These are phyloP conservation scores for Lagopus leucura DNA, from an alignment of 2,113 vertebrate species.

Conservation along the genomic window DNA sequence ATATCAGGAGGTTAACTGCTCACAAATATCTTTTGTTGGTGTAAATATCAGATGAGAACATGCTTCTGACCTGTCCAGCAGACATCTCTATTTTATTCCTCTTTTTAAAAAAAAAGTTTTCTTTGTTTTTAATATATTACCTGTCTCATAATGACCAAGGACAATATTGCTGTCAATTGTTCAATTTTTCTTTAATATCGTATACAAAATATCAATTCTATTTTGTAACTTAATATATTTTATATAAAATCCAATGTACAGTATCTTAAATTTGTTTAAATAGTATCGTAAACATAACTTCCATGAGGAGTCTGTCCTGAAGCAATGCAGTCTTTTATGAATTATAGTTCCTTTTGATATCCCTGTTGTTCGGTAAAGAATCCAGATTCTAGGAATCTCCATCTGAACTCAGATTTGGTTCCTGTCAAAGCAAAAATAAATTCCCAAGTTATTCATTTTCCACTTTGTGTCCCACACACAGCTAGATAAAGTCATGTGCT, in stretches of 20 bases:
- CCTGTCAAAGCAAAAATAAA: background rate
- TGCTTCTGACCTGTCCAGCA: background rate
- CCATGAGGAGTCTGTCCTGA: slow-evolving; percentile 41
- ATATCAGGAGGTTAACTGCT: background rate
- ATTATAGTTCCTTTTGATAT: slow-evolving; percentile 38
- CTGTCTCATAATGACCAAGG: slow-evolving; percentile 34
- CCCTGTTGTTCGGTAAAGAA: slow-evolving; percentile 15
- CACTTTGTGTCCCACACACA: background rate
- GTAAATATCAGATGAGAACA: background rate
- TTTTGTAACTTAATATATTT: slow-evolving; percentile 65
- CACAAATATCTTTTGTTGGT: background rate
- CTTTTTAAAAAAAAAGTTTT: background rate
- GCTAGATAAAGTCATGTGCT: background rate
- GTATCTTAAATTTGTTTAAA: slow-evolving; percentile 77
- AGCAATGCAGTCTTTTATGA: slow-evolving; percentile 4
- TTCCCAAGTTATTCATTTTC: background rate
- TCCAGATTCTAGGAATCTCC: background rate
- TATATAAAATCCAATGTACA: slow-evolving; percentile 71
- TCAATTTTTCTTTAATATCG: slow-evolving; percentile 65
- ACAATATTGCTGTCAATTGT: background rate
- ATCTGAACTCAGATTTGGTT: background rate
- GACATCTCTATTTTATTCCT: background rate
- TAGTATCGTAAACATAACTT: slow-evolving; percentile 68
- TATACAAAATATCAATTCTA: slow-evolving; percentile 63
- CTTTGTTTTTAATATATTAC: background rate